Conservation (phyloP, 2,888 invertebrate species). For the Caenorhabditis plicata region DNA sequence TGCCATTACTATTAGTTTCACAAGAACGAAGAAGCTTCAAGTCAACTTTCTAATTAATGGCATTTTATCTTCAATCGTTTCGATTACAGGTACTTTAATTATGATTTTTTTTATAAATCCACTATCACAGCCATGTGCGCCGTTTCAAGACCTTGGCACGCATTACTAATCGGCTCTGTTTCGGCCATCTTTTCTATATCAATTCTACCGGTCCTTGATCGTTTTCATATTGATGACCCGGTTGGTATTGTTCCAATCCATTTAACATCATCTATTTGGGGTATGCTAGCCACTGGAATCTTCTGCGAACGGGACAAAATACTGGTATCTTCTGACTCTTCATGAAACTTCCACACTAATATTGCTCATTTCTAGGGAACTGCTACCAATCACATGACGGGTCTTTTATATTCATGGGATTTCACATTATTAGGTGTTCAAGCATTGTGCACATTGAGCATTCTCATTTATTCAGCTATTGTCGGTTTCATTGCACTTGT, state of each 20-base stretch:
- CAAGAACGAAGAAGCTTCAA: constrained; percentile 49
- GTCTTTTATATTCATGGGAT: constrained; percentile 57
- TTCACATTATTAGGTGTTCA: constrained; percentile 65
- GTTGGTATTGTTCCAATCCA: constrained; percentile 58
- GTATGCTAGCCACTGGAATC: constrained; percentile 66
- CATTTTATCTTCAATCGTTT: constrained; percentile 52
- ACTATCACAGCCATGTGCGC: constrained; percentile 48
- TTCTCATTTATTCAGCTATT: constrained; percentile 60
- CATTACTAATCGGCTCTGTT: constrained; percentile 51
- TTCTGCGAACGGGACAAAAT: constrained; percentile 63
- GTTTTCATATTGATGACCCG: constrained; percentile 49
- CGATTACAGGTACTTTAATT: constrained; percentile 47
- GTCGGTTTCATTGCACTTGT: constrained; percentile 61
- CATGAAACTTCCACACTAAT: neutral
- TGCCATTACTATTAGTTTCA: constrained; percentile 53
- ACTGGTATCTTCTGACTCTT: constrained; percentile 46
- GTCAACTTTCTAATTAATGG: constrained; percentile 54
- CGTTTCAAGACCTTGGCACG: constrained; percentile 57
- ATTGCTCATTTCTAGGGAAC: constrained; percentile 11
- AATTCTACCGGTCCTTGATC: constrained; percentile 48
- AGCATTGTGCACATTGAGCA: constrained; percentile 54
- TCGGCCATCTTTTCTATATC: constrained; percentile 47
- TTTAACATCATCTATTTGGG: constrained; percentile 60
- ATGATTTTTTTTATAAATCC: neutral
- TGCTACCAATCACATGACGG: constrained; percentile 39